Evolutionary conservation across 2,888 invertebrate species (phyloP).

Genomic region (Agonopterix alstromeriana): DNA sequence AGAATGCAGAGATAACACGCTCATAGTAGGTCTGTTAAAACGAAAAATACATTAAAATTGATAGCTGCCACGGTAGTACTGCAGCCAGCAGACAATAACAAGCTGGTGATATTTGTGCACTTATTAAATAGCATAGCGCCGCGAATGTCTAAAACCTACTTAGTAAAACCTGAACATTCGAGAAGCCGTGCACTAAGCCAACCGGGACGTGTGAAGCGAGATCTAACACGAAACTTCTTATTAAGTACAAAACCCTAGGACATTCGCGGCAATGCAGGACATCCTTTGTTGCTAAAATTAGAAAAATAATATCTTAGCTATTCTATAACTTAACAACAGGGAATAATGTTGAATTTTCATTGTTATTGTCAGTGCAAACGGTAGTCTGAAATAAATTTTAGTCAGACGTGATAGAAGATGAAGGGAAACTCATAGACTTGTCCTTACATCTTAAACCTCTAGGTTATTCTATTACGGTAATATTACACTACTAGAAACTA

Average conservation of each 20-base stretch:
- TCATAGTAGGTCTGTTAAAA: too few species aligned
- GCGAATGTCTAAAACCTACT: constrained; percentile 1
- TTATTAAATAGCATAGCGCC: background rate
- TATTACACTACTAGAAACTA: too few species aligned
- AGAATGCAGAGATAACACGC: too few species aligned
- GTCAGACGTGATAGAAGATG: too few species aligned
- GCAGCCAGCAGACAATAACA: background rate
- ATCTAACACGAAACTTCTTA: constrained; percentile 20
- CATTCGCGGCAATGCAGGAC: constrained; percentile 14
- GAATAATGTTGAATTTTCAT: too few species aligned
- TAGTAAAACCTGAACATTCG: background rate
- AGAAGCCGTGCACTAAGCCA: constrained; percentile 28
- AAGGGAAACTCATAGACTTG: too few species aligned
- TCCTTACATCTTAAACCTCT: too few species aligned
- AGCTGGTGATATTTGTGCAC: background rate
- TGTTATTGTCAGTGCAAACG: too few species aligned
- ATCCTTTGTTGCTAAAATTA: background rate
- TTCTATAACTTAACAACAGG: too few species aligned
- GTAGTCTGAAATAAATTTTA: too few species aligned
- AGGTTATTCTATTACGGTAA: too few species aligned
- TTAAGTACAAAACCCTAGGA: constrained; percentile 23
- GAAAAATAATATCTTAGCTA: background rate
- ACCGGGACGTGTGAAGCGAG: constrained; percentile 25
- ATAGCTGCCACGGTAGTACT: background rate
- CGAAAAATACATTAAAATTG: background rate